A percentile compares a stretch with the other conserved stretches of the same genome.
Evolutionary conservation across 2,797 vertebrate genomes (phyloP).

Genomic region (Tapera naevia): DNA sequence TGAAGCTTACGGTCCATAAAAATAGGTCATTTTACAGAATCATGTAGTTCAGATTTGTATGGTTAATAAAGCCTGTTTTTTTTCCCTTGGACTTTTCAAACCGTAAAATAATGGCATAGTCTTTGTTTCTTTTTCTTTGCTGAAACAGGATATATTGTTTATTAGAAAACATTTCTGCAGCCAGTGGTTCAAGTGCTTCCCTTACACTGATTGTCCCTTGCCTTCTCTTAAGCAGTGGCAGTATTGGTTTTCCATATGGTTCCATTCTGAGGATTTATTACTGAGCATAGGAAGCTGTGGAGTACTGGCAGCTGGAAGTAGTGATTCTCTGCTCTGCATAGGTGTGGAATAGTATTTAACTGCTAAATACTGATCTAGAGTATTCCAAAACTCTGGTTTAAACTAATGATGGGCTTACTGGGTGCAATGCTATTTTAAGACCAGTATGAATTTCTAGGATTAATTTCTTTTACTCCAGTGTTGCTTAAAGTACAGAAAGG

Average conservation of each 20-base stretch:
- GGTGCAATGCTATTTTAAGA: background rate
- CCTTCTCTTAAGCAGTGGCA: background rate
- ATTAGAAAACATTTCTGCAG: background rate
- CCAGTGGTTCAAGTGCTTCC: background rate
- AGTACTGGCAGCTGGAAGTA: background rate
- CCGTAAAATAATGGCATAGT: background rate
- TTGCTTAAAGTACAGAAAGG: background rate
- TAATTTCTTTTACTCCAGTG: background rate
- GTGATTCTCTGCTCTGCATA: background rate
- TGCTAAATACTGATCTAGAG: background rate
- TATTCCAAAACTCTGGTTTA: background rate
- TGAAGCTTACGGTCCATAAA: background rate
- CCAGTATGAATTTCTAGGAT: background rate
- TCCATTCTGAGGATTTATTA: background rate
- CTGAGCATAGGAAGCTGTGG: background rate
- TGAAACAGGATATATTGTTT: background rate
- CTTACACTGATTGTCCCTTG: background rate
- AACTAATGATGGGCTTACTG: background rate
- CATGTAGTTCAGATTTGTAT: background rate
- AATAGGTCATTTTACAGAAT: background rate
- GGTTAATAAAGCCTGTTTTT: background rate
- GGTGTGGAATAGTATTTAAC: background rate
- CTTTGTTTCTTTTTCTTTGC: background rate
- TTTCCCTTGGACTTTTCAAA: background rate
- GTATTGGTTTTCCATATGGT: background rate